These are phyloP conservation scores for Laothoe populi DNA, from an alignment of 2,888 invertebrate species.

Conservation along the genomic window DNA sequence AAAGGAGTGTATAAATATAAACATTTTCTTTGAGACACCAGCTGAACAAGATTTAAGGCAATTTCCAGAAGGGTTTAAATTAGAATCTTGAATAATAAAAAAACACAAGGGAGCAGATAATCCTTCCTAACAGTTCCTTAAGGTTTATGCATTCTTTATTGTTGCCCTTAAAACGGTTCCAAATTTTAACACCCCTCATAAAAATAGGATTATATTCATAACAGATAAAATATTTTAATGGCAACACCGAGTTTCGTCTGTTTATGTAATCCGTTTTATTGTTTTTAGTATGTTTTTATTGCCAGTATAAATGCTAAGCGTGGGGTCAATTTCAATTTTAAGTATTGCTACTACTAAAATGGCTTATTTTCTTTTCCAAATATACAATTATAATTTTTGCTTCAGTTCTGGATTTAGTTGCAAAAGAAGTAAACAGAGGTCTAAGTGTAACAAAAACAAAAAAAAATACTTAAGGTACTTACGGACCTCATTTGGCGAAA, in stretches of 20 bases:
- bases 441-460: no score
- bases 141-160: conserved; percentile 67
- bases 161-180: conserved; percentile 62
- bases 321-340: conserved; percentile 24
- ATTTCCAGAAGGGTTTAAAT: conserved; percentile 48
- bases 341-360: conserved; percentile 6
- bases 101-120: conserved; percentile 60
- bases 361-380: no score
- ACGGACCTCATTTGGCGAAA: no score
- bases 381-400: no score
- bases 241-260: conserved; percentile 73
- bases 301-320: conserved; percentile 30
- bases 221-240: conserved; percentile 82
- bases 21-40: conserved; percentile 38
- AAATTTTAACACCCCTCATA: conserved; percentile 69
- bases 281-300: conserved; percentile 68
- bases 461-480: no score
- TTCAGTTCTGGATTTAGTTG: no score
- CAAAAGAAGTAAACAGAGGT: no score
- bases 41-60: conserved; percentile 24
- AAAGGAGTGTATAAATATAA: conserved; percentile 15
- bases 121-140: conserved; percentile 65
- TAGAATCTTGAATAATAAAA: conserved; percentile 62
- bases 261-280: conserved; percentile 77
- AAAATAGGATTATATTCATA: conserved; percentile 81